Conservation (phyloP, 2,113 vertebrate genomes). For the Athene noctua region DNA sequence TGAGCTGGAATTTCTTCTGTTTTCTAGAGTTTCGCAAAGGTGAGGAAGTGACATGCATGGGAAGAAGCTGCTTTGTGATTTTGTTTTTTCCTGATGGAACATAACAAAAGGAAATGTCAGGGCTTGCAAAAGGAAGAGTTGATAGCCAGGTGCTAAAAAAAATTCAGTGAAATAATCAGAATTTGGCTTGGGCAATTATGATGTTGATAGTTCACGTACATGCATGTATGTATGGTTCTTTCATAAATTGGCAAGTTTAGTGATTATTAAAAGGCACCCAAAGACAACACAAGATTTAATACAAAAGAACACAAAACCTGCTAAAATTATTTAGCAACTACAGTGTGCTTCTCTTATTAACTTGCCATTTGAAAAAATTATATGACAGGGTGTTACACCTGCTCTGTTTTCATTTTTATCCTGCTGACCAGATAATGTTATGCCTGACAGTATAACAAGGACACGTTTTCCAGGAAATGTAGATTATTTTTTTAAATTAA, state of each 20-base stretch:
- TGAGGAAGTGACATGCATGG: neutral
- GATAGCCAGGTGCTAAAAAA: slow-evolving; percentile 10
- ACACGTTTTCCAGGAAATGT: neutral
- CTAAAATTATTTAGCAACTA: neutral
- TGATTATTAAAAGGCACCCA: neutral
- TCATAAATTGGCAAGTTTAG: neutral
- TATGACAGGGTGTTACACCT: neutral
- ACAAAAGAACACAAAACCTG: neutral
- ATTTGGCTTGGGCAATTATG: neutral
- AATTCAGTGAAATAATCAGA: neutral
- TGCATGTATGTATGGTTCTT: neutral
- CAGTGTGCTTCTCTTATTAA: neutral
- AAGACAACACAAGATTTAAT: neutral
- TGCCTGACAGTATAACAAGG: neutral
- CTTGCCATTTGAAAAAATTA: neutral
- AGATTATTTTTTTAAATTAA: neutral
- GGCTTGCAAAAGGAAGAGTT: neutral
- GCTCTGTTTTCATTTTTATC: neutral
- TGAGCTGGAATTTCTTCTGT: neutral
- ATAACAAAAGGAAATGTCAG: neutral
- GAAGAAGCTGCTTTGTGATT: neutral
- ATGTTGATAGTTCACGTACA: fast-evolving
- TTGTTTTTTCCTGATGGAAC: neutral
- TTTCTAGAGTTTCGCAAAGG: neutral
- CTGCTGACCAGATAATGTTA: neutral